A percentile compares a stretch with the other conserved stretches of the same genome.
Evolutionary conservation across 1,140 invertebrate species (phyloP).

Genomic region (Bombus terrestris): DNA sequence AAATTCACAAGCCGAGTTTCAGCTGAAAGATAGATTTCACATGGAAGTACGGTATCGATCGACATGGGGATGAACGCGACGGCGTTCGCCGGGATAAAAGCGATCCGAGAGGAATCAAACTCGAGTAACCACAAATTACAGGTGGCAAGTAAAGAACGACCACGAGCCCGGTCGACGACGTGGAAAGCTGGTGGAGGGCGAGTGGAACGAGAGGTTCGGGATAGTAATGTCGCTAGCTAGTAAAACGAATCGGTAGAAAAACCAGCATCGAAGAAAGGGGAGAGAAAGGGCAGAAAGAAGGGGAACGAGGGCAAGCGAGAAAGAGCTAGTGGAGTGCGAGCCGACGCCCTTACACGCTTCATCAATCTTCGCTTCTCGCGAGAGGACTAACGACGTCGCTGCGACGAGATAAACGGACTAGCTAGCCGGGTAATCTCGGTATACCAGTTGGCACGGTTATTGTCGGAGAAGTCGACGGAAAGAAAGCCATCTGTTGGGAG

Average conservation of each 20-base stretch:
- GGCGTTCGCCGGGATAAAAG: conserved; percentile 17
- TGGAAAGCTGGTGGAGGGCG: conserved; percentile 22
- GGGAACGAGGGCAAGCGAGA: neutral
- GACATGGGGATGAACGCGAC: neutral
- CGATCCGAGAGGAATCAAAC: conserved; percentile 53
- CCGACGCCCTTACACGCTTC: conserved; percentile 62
- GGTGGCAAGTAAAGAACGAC: conserved; percentile 36
- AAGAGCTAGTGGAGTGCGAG: neutral
- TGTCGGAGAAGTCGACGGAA: conserved; percentile 38
- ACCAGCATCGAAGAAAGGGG: neutral
- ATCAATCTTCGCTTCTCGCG: conserved; percentile 69
- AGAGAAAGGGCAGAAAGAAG: neutral
- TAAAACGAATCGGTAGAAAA: neutral
- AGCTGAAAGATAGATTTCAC: conserved; percentile 23
- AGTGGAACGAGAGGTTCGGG: conserved; percentile 22
- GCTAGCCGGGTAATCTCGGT: conserved; percentile 59
- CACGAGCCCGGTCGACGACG: conserved; percentile 15
- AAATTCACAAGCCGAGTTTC: conserved; percentile 10
- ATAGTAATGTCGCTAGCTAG: neutral
- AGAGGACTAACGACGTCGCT: conserved; percentile 65
- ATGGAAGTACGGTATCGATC: conserved; percentile 20
- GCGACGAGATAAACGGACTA: conserved; percentile 61
- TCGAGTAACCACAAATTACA: conserved; percentile 52
- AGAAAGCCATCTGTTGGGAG: conserved; percentile 24
- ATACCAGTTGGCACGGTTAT: conserved; percentile 61